These are phyloP conservation scores for Axea sp. DNA, from an alignment of 2,888 invertebrate species.

Conservation along the genomic window DNA sequence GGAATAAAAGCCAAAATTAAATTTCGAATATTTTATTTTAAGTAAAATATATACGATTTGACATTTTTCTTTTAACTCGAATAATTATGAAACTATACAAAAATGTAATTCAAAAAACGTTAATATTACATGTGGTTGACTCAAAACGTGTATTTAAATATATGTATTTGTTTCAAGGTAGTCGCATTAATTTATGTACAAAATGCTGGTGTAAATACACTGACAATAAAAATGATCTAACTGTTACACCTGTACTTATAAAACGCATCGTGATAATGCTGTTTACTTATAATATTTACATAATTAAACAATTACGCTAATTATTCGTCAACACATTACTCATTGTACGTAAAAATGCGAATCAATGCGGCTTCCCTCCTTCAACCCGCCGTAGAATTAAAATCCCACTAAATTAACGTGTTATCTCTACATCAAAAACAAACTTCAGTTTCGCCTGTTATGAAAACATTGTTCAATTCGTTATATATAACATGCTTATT, in stretches of 20 bases:
- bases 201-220: slow-evolving; percentile 59
- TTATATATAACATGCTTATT: slow-evolving; percentile 39
- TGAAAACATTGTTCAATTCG: slow-evolving; percentile 35
- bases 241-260: slow-evolving; percentile 55
- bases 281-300: slow-evolving; percentile 59
- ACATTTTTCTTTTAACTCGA: slow-evolving; percentile 58
- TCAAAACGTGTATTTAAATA: slow-evolving; percentile 59
- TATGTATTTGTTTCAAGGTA: slow-evolving; percentile 58
- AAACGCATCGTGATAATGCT: slow-evolving; percentile 55
- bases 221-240: slow-evolving; percentile 59
- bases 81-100: slow-evolving; percentile 62
- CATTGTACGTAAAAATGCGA: slow-evolving; percentile 46
- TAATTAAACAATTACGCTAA: slow-evolving; percentile 51
- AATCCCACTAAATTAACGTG: slow-evolving; percentile 16
- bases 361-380: slow-evolving; percentile 8
- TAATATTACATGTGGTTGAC: slow-evolving; percentile 57
- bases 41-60: slow-evolving; percentile 62
- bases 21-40: slow-evolving; percentile 61
- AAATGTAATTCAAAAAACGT: slow-evolving; percentile 61
- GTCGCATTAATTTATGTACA: slow-evolving; percentile 58
- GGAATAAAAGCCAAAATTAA: slow-evolving; percentile 22
- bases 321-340: slow-evolving; percentile 44
- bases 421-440: slow-evolving; percentile 1
- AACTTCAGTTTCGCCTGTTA: slow-evolving; percentile 4
- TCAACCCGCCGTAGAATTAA: slow-evolving; percentile 22